Base-by-base conservation (phyloP, 2,888 invertebrate species). In the Apotomis betuletana region DNA sequence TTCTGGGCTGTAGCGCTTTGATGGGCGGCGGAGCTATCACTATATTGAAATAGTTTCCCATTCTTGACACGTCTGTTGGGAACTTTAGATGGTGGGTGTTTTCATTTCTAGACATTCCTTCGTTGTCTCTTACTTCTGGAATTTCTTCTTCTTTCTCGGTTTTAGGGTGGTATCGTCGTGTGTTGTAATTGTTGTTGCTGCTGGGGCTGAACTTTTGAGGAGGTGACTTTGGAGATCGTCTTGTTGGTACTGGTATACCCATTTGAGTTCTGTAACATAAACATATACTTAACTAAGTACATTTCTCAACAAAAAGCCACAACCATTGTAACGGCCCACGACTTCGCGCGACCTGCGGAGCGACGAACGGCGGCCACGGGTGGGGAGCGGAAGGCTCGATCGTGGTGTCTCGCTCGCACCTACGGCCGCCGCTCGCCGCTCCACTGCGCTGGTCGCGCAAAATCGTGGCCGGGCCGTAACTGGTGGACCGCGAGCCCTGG, bases 31-130 rank as follows among this genome's bases (percentile, higher is more conserved):
- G 92, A 0, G 92, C 92, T 60, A 93, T 93, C 46, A 93, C 92
- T 36, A 92, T 92, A 75, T 92, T 92, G 76, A 92, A 93, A 77
- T 92, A 93, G 80, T 93, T 93, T 10, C 92, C 92, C 92, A 92
- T 91, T 72, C 92, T 82, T 3, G 92, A 90, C 0, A 90, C 80
- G 61, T 92, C 92, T 0, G 85, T 79, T 5, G 82, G 80, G n/a
- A 85, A 81, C 77, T 88, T 89, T 67, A 78, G 77, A 3, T 88
- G 88, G 2, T 88, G 87, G n/a, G n/a, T 55, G 0, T 60, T 41
- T 13, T 77, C 78, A 63, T 78, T 81, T 6, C 78, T 59, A 0
- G 75, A 57, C 0, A 87, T 87, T 0, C 86, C 86, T 3, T 61
- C 67, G 41, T 63, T 51, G n/a, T 71, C 71, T 49, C 60, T 60